Evolutionary conservation across 2,888 invertebrate species (phyloP).

Genomic region (Dynastes maya): DNA sequence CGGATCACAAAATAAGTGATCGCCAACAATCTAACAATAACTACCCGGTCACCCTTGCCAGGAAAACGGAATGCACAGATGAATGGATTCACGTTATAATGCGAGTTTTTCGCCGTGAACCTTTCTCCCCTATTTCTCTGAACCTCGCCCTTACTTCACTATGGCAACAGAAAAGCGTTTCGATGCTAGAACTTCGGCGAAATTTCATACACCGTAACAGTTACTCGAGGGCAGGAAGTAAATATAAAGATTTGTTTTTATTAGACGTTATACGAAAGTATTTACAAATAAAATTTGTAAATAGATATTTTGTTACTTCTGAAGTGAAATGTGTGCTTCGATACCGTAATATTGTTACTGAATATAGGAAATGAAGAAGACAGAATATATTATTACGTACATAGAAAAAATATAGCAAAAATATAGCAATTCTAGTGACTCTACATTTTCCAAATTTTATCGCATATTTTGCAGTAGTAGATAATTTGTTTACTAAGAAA

Average conservation of each 20-base stretch:
- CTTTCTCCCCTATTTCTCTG: constrained; percentile 32
- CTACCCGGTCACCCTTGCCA: background rate
- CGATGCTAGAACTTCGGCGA: constrained; percentile 9
- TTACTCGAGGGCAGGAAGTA: background rate
- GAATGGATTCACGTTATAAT: constrained; percentile 8
- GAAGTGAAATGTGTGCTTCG: no score
- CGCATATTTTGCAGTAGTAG: no score
- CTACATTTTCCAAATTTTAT: no score
- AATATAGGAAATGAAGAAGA: no score
- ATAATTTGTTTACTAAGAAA: no score
- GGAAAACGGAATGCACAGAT: background rate
- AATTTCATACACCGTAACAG: background rate
- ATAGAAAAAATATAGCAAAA: no score
- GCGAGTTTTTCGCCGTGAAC: constrained; percentile 24
- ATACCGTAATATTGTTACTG: no score
- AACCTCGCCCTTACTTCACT: constrained; percentile 36
- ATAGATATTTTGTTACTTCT: no score
- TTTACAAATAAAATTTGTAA: no score
- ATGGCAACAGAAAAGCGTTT: constrained; percentile 42
- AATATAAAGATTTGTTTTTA: constrained; percentile 8
- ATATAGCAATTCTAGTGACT: no score
- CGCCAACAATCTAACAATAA: constrained; percentile 17
- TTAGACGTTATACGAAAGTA: background rate
- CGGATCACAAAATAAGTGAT: background rate
- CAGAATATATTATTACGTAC: no score